These are phyloP conservation scores for Orchesella cincta DNA, from an alignment of 1,140 invertebrate genomes.

Conservation along the genomic window DNA sequence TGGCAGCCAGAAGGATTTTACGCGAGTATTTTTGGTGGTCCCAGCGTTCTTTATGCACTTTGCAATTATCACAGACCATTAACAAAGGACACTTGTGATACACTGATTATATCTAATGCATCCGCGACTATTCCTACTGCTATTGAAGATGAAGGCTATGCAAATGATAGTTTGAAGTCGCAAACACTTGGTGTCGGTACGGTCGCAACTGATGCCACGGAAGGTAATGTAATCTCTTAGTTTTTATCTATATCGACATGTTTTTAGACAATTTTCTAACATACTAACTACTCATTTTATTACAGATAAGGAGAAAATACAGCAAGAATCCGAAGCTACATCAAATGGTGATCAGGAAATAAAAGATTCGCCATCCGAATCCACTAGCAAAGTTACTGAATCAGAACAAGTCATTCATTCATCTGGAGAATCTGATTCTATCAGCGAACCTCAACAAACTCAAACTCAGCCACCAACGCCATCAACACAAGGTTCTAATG, in stretches of 20 bases:
- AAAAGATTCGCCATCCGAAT: too few species aligned
- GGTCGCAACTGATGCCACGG: not conserved
- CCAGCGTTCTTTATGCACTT: slow-evolving; percentile 31
- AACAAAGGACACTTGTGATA: slow-evolving; percentile 12
- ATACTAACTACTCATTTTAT: too few species aligned
- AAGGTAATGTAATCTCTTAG: not conserved
- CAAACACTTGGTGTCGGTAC: not conserved
- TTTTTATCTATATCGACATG: not conserved
- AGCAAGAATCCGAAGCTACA: too few species aligned
- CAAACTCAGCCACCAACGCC: too few species aligned
- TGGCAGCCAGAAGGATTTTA: slow-evolving; percentile 45
- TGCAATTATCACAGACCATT: slow-evolving; percentile 43
- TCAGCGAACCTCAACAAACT: too few species aligned
- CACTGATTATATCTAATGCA: not conserved
- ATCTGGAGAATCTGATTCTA: too few species aligned
- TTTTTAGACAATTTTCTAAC: too few species aligned
- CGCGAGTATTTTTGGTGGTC: slow-evolving; percentile 39
- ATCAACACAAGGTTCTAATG: too few species aligned
- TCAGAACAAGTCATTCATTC: too few species aligned
- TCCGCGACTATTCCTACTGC: not conserved
- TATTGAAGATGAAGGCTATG: not conserved
- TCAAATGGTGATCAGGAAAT: too few species aligned
- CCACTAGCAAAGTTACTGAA: too few species aligned
- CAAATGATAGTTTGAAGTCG: not conserved
- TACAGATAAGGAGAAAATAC: too few species aligned